A percentile compares a stretch with the other conserved stretches of the same genome.
Conservation (phyloP, 2,888 invertebrate genomes). For the Iselma pallidipennis region DNA sequence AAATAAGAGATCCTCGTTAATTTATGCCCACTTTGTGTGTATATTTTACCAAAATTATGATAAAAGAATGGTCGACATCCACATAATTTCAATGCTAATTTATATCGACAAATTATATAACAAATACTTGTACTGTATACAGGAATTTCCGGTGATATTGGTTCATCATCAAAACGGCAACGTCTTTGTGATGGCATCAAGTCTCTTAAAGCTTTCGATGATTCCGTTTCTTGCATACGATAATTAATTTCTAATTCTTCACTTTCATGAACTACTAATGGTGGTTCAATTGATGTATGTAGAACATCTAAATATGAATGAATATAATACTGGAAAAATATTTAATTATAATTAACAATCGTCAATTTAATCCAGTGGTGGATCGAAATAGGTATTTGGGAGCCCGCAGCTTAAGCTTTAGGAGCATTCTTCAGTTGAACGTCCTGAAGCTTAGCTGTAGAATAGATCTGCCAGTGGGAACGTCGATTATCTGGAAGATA, state of each 20-base stretch:
- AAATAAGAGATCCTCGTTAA: no score
- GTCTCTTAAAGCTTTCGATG: constrained; percentile 56
- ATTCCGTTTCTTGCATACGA: constrained; percentile 58
- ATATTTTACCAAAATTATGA: constrained; percentile 60
- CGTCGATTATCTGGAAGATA: no score
- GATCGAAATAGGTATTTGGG: no score
- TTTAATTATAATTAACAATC: no score
- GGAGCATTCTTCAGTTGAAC: no score
- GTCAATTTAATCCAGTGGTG: no score
- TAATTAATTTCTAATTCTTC: constrained; percentile 55
- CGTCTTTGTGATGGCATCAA: constrained; percentile 57
- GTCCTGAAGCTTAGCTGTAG: no score
- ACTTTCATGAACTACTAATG: constrained; percentile 47
- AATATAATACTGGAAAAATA: constrained; percentile 58
- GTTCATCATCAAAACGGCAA: constrained; percentile 63
- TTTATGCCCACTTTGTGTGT: no score
- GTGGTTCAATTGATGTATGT: constrained; percentile 53
- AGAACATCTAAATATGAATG: constrained; percentile 65
- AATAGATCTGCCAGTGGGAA: no score
- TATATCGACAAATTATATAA: constrained; percentile 61
- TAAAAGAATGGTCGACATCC: constrained; percentile 67
- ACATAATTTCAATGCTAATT: constrained; percentile 58
- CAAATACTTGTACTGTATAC: constrained; percentile 64
- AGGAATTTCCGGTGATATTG: constrained; percentile 49
- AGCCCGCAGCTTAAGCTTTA: no score